Evolutionary conservation across 30 jellyfish, hydroid and myxozoan genomes (phyloP).

Genomic region (Aurelia sp.): DNA sequence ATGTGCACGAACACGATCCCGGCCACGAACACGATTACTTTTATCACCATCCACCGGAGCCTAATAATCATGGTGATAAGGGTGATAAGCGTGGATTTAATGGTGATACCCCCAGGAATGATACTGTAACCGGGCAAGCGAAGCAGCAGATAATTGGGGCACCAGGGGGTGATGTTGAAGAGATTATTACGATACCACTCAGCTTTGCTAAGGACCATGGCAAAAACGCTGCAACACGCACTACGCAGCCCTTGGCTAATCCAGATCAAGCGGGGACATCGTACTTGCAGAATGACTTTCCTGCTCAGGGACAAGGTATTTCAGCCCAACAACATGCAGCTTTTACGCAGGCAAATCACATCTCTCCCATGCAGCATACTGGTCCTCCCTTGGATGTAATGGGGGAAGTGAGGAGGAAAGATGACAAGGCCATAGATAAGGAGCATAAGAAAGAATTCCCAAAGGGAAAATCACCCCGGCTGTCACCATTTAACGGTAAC

Average conservation of each 20-base stretch:
- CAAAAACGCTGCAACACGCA: not conserved
- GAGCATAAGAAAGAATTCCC: slow-evolving; percentile 47
- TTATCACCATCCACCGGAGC: slow-evolving; percentile 70
- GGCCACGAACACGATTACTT: slow-evolving; percentile 69
- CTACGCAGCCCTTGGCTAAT: too few relatives aligned
- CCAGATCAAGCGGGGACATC: not conserved
- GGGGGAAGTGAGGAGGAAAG: not conserved
- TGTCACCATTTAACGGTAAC: slow-evolving; percentile 42
- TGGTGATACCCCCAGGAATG: slow-evolving; percentile 14
- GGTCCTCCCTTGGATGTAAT: not conserved
- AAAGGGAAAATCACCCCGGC: slow-evolving; percentile 47
- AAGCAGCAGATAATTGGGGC: slow-evolving; percentile 40
- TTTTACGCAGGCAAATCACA: too few relatives aligned
- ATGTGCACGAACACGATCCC: slow-evolving; percentile 73
- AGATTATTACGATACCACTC: slow-evolving; percentile 30
- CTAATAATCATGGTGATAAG: slow-evolving; percentile 56
- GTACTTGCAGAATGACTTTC: not conserved
- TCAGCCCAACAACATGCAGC: too few relatives aligned
- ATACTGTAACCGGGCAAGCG: slow-evolving; percentile 28
- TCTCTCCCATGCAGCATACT: too few relatives aligned
- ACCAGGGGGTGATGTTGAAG: not conserved
- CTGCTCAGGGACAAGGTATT: too few relatives aligned
- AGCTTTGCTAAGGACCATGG: not conserved
- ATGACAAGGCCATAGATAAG: not conserved
- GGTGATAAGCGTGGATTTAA: slow-evolving; percentile 26